Percentiles rank a stretch among this genome's conserved stretches.
phyloP scores from a whole-genome alignment of 2,113 vertebrate genomes.

The Diadophis punctatus region DNA sequence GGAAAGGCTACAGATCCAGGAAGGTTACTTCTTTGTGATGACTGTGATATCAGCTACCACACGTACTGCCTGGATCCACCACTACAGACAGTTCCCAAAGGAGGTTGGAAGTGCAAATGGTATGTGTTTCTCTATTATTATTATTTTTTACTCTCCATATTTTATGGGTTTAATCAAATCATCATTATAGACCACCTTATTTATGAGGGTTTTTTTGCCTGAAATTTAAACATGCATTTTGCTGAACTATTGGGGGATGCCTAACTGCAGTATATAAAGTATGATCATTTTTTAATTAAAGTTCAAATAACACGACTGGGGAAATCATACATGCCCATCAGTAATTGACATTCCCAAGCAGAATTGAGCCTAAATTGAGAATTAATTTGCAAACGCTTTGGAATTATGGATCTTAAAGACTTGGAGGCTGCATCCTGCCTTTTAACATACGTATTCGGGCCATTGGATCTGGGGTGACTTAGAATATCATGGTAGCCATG shows the following conservation, averaged over 20 bases:
- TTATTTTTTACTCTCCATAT: not conserved
- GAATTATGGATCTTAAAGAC: not conserved
- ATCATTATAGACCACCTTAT: not conserved
- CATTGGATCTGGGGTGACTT: not conserved
- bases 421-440: too few species aligned
- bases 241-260: not conserved
- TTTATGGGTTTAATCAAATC: not conserved
- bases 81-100: conserved; percentile 92
- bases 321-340: not conserved
- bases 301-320: not conserved
- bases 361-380: not conserved
- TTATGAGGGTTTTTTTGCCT: not conserved
- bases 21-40: conserved; percentile 89
- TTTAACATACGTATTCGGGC: not conserved
- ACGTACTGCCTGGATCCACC: conserved; percentile 96
- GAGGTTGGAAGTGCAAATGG: conserved; percentile 99
- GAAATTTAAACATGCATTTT: not conserved
- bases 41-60: conserved; percentile 98
- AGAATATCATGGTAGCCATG: not conserved
- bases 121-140: conserved; percentile 50
- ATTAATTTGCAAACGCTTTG: not conserved
- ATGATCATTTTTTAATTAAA: not conserved
- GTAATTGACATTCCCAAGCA: not conserved
- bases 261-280: not conserved
- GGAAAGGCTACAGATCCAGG: conserved; percentile 93